Evolutionary conservation across 2,888 invertebrate species (phyloP).

Genomic region (Anoplius nigerrimus): DNA sequence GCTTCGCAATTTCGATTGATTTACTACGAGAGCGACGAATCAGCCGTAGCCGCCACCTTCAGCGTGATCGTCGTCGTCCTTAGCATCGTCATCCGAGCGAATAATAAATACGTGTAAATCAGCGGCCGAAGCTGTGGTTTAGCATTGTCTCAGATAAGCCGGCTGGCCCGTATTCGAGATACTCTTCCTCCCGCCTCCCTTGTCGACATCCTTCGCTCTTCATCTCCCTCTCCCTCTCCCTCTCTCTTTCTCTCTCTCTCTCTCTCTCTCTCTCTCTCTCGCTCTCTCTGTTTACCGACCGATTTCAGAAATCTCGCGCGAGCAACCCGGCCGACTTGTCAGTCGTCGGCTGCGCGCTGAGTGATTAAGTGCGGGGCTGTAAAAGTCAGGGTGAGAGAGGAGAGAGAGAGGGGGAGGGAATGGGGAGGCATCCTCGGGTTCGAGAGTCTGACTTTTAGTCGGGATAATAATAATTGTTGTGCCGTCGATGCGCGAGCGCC

Average conservation of each 20-base stretch:
- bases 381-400: constrained; percentile 50
- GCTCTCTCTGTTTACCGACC: constrained; percentile 62
- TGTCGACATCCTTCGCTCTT: constrained; percentile 9
- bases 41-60: constrained; percentile 43
- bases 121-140: constrained; percentile 52
- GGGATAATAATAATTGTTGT: constrained; percentile 38
- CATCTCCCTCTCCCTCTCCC: constrained; percentile 6
- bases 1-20: constrained; percentile 45
- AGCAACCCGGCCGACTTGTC: constrained; percentile 26
- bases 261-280: constrained; percentile 33
- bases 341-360: constrained; percentile 42
- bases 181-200: too few species aligned
- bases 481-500: constrained; percentile 5
- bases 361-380: constrained; percentile 65
- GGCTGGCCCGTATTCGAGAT: constrained; percentile 35
- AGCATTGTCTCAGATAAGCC: constrained; percentile 67
- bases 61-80: constrained; percentile 20
- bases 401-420: neutral
- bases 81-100: constrained; percentile 45
- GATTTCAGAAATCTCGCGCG: constrained; percentile 63
- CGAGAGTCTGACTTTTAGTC: constrained; percentile 1
- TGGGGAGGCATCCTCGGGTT: constrained; percentile 15
- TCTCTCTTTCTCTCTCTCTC: constrained; percentile 33
- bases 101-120: constrained; percentile 71
- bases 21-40: constrained; percentile 48